phyloP scores from a whole-genome alignment of 2,888 invertebrate genomes.

The Catocala fraxini region DNA sequence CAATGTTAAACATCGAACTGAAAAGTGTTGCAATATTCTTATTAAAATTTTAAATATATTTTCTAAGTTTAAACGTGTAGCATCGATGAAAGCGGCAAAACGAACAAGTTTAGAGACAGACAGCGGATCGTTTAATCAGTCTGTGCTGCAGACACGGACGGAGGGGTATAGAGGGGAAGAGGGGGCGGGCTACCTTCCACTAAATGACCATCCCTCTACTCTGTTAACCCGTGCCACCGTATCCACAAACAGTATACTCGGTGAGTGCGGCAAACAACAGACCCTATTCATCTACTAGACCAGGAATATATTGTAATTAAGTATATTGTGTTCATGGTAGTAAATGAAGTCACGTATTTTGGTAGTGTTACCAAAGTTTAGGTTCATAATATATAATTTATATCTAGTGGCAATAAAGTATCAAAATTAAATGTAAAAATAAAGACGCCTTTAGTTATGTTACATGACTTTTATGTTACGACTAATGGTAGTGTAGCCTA shows the following conservation, averaged over 20 bases:
- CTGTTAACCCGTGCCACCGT: constrained; percentile 84
- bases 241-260: constrained; percentile 85
- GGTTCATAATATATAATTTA: no score
- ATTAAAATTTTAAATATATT: neutral
- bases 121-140: constrained; percentile 84
- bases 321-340: neutral
- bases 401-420: no score
- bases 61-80: constrained; percentile 49
- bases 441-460: no score
- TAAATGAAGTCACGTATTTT: no score
- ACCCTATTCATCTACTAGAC: constrained; percentile 54
- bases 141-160: constrained; percentile 73
- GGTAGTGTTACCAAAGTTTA: no score
- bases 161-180: constrained; percentile 38
- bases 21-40: no score
- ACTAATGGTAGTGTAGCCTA: no score
- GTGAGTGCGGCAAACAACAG: constrained; percentile 72
- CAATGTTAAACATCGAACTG: no score
- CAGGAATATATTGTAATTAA: constrained; percentile 17
- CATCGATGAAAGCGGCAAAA: constrained; percentile 69
- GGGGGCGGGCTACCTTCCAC: constrained; percentile 75
- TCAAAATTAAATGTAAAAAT: no score
- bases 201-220: constrained; percentile 85
- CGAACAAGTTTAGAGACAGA: constrained; percentile 78
- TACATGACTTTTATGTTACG: no score